These are phyloP conservation scores for Cetoscarus ocellatus DNA, from an alignment of 2,797 vertebrate genomes.

Conservation along the genomic window DNA sequence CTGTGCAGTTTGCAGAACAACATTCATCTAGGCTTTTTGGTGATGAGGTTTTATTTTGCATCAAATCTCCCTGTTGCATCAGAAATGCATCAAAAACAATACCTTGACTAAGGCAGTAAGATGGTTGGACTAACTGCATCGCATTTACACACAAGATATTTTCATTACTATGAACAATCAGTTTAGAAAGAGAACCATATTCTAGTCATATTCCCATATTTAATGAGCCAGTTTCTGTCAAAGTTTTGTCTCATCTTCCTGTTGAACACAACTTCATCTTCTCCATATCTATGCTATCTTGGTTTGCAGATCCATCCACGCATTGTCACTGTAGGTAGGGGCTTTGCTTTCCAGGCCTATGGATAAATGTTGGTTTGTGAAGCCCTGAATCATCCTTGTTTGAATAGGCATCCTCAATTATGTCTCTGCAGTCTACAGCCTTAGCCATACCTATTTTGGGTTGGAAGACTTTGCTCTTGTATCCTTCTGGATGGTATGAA, in stretches of 20 bases:
- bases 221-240: not conserved
- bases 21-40: not conserved
- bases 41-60: conserved; percentile 1
- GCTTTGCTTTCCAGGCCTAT: conserved; percentile 54
- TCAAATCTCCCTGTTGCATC: not conserved
- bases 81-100: no score
- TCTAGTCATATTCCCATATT: not conserved
- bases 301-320: conserved; percentile 80
- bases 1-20: not conserved
- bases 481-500: conserved; percentile 88
- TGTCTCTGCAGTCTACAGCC: conserved; percentile 61
- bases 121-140: not conserved
- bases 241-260: conserved; percentile 37
- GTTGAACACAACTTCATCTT: conserved; percentile 78
- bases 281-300: conserved; percentile 85
- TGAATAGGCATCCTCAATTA: conserved; percentile 68
- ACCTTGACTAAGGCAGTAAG: not conserved
- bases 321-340: conserved; percentile 59
- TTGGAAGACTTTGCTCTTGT: conserved; percentile 87
- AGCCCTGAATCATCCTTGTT: conserved; percentile 82
- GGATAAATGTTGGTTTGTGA: conserved; percentile 84
- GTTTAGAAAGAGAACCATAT: not conserved
- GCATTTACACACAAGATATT: conserved; percentile 1
- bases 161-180: not conserved
- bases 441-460: conserved; percentile 76